Conservation (phyloP, 2,113 vertebrate species). For the Oncorhynchus masou region DNA sequence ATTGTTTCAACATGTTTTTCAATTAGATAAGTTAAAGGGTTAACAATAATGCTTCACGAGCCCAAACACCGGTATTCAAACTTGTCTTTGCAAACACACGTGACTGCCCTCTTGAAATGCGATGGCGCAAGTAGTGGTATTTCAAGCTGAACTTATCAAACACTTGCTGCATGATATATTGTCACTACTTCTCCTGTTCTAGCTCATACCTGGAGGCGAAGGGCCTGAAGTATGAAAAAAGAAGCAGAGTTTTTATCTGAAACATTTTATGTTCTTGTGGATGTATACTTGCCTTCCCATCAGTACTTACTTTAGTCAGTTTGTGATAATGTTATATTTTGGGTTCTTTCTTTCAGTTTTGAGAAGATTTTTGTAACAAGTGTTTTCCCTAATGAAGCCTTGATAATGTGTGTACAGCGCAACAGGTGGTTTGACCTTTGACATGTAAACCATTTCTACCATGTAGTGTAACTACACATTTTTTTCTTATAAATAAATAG, state of each 20-base stretch:
- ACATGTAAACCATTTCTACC: not conserved
- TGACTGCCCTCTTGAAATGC: too few species aligned
- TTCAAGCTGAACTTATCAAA: too few species aligned
- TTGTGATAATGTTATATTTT: not conserved
- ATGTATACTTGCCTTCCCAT: conserved; percentile 3
- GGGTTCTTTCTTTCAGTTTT: not conserved
- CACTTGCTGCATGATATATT: not conserved
- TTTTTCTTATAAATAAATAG: conserved; percentile 52
- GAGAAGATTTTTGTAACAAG: conserved; percentile 51
- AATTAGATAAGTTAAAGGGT: too few species aligned
- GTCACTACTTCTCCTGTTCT: conserved; percentile 33
- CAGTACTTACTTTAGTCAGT: conserved; percentile 19
- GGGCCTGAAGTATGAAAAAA: conserved; percentile 88
- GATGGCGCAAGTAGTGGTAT: too few species aligned
- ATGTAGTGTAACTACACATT: not conserved
- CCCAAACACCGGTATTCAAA: too few species aligned
- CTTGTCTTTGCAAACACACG: too few species aligned
- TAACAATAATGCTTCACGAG: too few species aligned
- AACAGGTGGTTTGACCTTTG: not conserved
- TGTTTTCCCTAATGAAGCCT: not conserved
- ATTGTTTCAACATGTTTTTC: too few species aligned
- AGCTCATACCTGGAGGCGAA: conserved; percentile 98
- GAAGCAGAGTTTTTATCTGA: not conserved
- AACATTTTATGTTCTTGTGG: not conserved
- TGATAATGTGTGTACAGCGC: conserved; percentile 5